Conservation (phyloP, 2,888 invertebrate species). For the Cybosia mesomella region DNA sequence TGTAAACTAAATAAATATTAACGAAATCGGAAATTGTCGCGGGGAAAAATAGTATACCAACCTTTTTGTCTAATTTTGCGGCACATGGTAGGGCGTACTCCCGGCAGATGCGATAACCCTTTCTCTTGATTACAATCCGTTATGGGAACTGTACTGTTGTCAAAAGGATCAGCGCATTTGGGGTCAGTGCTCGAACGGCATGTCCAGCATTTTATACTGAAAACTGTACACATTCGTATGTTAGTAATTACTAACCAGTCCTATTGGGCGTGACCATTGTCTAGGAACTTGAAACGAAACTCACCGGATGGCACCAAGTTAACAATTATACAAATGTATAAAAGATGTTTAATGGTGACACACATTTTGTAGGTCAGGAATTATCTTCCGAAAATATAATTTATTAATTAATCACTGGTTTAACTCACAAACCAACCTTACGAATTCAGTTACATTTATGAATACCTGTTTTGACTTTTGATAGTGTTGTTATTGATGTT, state of each 20-base stretch:
- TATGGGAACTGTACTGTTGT: conserved; percentile 95
- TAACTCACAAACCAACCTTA: conserved; percentile 15
- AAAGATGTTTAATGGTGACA: conserved; percentile 33
- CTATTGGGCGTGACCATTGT: conserved; percentile 68
- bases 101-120: conserved; percentile 89
- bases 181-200: conserved; percentile 96
- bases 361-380: conserved; percentile 27
- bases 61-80: conserved; percentile 97
- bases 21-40: background rate
- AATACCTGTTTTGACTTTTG: too few relatives aligned
- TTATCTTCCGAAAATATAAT: background rate
- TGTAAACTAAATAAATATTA: background rate
- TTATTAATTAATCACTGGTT: conserved; percentile 18
- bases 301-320: conserved; percentile 57
- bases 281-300: conserved; percentile 37
- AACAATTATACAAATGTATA: conserved; percentile 48
- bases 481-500: too few relatives aligned
- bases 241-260: conserved; percentile 1
- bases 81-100: conserved; percentile 93
- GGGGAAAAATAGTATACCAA: conserved; percentile 19
- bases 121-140: conserved; percentile 91
- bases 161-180: conserved; percentile 96
- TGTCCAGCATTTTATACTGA: conserved; percentile 95
- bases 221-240: conserved; percentile 72
- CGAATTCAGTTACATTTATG: background rate